phyloP scores from a whole-genome alignment of 1,140 invertebrate species.

The roundworm (Caenorhabditis elegans) region WBcel235 BX284605.5:7832001-7832500 shows the following conservation, averaged over 20 bases:
- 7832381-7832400: neutral
- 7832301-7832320: neutral
- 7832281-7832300: neutral
- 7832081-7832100: constrained; percentile 49
- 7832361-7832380: constrained; percentile 34
- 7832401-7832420: neutral
- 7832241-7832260: constrained; percentile 15
- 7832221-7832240: constrained; percentile 77
- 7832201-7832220: constrained; percentile 77
- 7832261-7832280: constrained; percentile 23
- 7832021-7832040: constrained; percentile 27
- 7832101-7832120: constrained; percentile 49
- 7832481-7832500: constrained; percentile 60
- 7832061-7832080: constrained; percentile 36
- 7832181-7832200: constrained; percentile 83
- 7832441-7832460: constrained; percentile 52
- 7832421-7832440: neutral
- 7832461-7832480: constrained; percentile 60
- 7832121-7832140: constrained; percentile 43
- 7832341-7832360: neutral
- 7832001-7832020: constrained; percentile 20
- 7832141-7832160: constrained; percentile 43
- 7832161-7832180: constrained; percentile 73
- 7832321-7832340: constrained; percentile 20
- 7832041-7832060: neutral